phyloP scores from a whole-genome alignment of 2,888 invertebrate species.

The Clepsis dumicolana region DNA sequence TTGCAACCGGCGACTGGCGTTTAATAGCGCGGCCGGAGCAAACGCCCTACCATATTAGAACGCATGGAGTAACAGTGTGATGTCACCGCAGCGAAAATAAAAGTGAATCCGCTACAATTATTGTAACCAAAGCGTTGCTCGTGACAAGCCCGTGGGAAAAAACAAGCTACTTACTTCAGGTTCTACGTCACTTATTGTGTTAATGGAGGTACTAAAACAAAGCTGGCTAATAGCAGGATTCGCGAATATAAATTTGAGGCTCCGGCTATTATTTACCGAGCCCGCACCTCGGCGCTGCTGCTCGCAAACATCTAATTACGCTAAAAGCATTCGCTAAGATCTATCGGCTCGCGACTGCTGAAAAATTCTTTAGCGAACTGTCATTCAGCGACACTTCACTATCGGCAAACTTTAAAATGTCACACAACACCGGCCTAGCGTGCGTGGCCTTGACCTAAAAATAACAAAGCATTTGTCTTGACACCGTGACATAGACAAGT shows the following conservation, averaged over 20 bases:
- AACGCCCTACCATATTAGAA: slow-evolving; percentile 34
- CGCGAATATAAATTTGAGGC: slow-evolving; percentile 2
- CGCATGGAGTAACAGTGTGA: slow-evolving; percentile 51
- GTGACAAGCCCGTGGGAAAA: slow-evolving; percentile 30
- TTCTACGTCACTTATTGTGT: slow-evolving; percentile 1
- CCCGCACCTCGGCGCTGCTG: slow-evolving; percentile 14
- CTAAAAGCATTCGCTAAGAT: slow-evolving; percentile 31
- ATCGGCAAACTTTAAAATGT: slow-evolving; percentile 41
- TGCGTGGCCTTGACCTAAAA: slow-evolving; percentile 76
- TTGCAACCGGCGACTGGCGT: slow-evolving; percentile 28
- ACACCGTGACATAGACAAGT: slow-evolving; percentile 67
- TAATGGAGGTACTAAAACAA: not conserved
- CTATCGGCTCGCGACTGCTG: slow-evolving; percentile 13
- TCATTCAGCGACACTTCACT: slow-evolving; percentile 50
- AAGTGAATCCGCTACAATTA: slow-evolving; percentile 50
- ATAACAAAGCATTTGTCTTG: slow-evolving; percentile 73
- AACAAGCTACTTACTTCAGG: slow-evolving; percentile 1
- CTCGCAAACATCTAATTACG: slow-evolving; percentile 27
- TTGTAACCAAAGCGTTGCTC: slow-evolving; percentile 4
- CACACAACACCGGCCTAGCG: slow-evolving; percentile 30
- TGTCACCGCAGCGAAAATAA: slow-evolving; percentile 63
- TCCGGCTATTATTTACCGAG: slow-evolving; percentile 6
- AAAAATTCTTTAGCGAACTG: slow-evolving; percentile 51
- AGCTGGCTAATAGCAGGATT: not conserved
- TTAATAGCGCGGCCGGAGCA: slow-evolving; percentile 23